phyloP scores from a whole-genome alignment of 2,888 invertebrate genomes.

The Platycheirus rosarum region DNA sequence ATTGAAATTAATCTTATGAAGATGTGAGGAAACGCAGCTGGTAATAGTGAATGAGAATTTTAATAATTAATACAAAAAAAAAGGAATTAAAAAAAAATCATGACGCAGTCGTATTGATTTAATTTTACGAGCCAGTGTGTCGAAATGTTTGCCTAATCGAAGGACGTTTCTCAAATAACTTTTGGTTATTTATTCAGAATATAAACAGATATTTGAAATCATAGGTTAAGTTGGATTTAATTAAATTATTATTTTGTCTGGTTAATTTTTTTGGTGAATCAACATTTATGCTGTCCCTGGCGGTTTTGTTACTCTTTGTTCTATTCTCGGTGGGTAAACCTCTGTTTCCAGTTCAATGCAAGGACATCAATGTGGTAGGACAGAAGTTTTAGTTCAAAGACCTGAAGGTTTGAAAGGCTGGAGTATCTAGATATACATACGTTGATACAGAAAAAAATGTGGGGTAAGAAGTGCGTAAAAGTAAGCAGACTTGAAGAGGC shows the following conservation, averaged over 20 bases:
- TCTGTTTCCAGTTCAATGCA: background rate
- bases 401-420: too few relatives aligned
- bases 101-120: slow-evolving; percentile 26
- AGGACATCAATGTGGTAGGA: background rate
- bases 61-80: slow-evolving; percentile 15
- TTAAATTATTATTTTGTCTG: background rate
- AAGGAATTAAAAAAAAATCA: slow-evolving; percentile 4
- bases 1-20: slow-evolving; percentile 33
- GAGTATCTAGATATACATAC: too few relatives aligned
- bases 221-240: background rate
- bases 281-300: too few relatives aligned
- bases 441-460: too few relatives aligned
- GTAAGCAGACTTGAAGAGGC: too few relatives aligned
- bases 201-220: too few relatives aligned
- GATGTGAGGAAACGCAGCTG: slow-evolving; percentile 39
- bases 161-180: slow-evolving; percentile 26
- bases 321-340: background rate
- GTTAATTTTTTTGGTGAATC: background rate
- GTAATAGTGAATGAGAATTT: slow-evolving; percentile 15
- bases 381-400: background rate
- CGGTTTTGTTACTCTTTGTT: background rate
- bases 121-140: slow-evolving; percentile 21
- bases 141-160: slow-evolving; percentile 25
- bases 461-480: too few relatives aligned
- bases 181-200: too few relatives aligned